A percentile compares a stretch with the other conserved stretches of the same genome.
phyloP scores from a whole-genome alignment of 2,113 vertebrate genomes.

The Laticauda laticaudata region DNA sequence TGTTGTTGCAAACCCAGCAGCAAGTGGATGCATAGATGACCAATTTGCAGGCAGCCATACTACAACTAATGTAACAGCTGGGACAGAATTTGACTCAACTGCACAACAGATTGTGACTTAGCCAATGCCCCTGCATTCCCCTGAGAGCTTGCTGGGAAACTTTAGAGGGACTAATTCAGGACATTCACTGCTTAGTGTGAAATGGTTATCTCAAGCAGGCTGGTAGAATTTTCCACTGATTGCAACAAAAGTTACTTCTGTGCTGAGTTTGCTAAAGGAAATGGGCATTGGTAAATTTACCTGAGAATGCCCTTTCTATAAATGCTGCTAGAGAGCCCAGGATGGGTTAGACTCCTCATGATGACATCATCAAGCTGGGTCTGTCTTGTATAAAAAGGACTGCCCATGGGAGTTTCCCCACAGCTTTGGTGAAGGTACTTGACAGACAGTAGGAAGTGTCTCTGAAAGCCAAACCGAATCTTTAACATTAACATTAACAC shows the following conservation, averaged over 20 bases:
- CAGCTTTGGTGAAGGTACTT: too few relatives aligned
- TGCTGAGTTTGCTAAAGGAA: not conserved
- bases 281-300: too few relatives aligned
- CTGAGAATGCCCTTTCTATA: too few relatives aligned
- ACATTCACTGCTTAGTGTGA: not conserved
- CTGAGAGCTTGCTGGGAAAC: not conserved
- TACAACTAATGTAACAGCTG: not conserved
- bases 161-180: not conserved
- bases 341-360: too few relatives aligned
- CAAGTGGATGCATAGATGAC: not conserved
- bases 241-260: not conserved
- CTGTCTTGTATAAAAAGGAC: too few relatives aligned
- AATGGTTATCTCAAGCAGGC: not conserved
- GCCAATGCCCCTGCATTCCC: not conserved
- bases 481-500: too few relatives aligned
- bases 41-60: not conserved
- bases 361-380: too few relatives aligned
- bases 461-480: too few relatives aligned
- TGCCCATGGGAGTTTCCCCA: too few relatives aligned
- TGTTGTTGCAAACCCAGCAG: not conserved
- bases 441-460: too few relatives aligned
- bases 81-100: not conserved
- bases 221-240: not conserved
- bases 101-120: not conserved
- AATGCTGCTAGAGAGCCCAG: too few relatives aligned